Percentiles rank a stretch among this genome's conserved stretches.
phyloP scores from a whole-genome alignment of 2,888 invertebrate species.

The Zootermopsis nevadensis region DNA sequence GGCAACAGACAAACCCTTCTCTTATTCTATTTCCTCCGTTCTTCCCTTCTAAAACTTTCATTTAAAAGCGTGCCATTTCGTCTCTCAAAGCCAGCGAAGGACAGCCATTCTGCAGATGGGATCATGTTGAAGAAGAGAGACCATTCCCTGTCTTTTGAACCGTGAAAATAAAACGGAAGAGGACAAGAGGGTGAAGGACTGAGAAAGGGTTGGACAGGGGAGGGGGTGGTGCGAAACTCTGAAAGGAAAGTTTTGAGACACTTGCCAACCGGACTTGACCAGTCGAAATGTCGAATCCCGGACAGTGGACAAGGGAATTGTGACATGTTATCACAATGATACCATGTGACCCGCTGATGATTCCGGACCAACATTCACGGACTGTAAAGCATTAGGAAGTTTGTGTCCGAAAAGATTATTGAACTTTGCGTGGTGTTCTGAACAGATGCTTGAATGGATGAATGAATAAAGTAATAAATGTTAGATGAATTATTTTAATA shows the following conservation, averaged over 20 bases:
- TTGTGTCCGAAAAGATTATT: too few relatives aligned
- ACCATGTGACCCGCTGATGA: too few relatives aligned
- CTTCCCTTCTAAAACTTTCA: neutral
- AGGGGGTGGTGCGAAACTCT: neutral
- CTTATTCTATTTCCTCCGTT: neutral
- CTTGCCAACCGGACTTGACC: slow-evolving; percentile 1
- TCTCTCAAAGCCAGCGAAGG: neutral
- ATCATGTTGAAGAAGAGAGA: slow-evolving; percentile 4
- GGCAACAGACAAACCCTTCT: neutral
- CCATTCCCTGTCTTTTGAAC: slow-evolving; percentile 41
- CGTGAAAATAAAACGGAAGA: slow-evolving; percentile 49
- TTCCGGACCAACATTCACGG: too few relatives aligned
- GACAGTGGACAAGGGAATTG: neutral
- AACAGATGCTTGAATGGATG: too few relatives aligned
- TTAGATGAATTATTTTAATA: too few relatives aligned
- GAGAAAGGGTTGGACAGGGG: too few relatives aligned
- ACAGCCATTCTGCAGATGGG: slow-evolving; percentile 7
- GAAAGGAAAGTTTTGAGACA: slow-evolving; percentile 17
- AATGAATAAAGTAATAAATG: too few relatives aligned
- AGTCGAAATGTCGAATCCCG: neutral
- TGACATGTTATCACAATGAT: neutral
- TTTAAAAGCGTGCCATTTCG: slow-evolving; percentile 8
- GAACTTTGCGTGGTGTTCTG: too few relatives aligned
- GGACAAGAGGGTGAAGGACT: slow-evolving; percentile 14
- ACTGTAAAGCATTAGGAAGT: too few relatives aligned